Evolutionary conservation across 2,113 vertebrate genomes (phyloP).

Genomic region (Antechinus stuartii): DNA sequence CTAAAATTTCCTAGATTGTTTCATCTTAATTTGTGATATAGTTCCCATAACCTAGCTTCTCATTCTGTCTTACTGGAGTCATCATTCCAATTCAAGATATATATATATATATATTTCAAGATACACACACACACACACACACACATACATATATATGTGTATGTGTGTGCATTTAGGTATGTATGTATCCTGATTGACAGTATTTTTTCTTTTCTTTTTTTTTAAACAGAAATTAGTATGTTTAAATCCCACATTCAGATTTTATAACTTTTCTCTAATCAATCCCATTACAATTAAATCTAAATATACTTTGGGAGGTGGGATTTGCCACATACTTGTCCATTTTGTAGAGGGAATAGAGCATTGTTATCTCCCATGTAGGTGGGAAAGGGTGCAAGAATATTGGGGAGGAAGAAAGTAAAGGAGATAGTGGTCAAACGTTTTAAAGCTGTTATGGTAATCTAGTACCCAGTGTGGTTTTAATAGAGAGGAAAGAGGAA

Average conservation of each 20-base stretch:
- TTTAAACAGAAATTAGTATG: not conserved
- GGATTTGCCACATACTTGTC: not conserved
- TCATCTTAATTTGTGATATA: not conserved
- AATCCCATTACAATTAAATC: not conserved
- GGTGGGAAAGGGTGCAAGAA: not conserved
- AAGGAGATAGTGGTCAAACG: not conserved
- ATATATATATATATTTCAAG: not conserved
- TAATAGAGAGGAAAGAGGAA: not conserved
- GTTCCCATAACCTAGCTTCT: not conserved
- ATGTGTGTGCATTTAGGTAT: not conserved
- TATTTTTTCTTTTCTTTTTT: not conserved
- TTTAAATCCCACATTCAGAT: not conserved
- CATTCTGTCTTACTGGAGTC: not conserved
- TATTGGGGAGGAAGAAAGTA: not conserved
- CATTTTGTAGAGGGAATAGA: not conserved
- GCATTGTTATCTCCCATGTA: not conserved
- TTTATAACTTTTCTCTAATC: not conserved
- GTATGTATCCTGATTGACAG: not conserved
- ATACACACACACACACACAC: too few relatives aligned
- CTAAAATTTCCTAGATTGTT: not conserved
- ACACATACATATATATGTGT: not conserved
- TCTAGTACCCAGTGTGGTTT: conserved; percentile 11
- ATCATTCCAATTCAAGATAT: not conserved
- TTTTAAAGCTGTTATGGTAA: conserved; percentile 36
- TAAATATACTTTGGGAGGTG: not conserved